These are phyloP conservation scores for Oncorhynchus tshawytscha DNA, from an alignment of 2,113 vertebrate genomes.

Conservation along the genomic window DNA sequence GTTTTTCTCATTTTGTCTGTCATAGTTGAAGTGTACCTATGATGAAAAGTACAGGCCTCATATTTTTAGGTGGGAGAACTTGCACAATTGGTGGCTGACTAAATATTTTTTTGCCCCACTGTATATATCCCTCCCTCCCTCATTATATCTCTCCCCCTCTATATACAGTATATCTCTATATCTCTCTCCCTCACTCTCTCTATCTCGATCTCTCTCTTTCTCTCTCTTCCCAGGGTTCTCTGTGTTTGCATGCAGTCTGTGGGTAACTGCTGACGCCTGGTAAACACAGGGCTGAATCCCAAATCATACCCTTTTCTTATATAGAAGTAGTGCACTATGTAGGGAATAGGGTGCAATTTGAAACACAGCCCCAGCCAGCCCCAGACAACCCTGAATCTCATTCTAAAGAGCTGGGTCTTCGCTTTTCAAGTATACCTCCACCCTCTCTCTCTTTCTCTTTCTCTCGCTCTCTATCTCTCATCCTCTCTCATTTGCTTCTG, in stretches of 20 bases:
- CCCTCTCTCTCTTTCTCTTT: background rate
- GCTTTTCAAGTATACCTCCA: constrained; percentile 5
- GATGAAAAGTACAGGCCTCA: no score
- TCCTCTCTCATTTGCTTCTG: background rate
- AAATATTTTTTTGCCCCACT: no score
- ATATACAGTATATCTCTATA: constrained; percentile 16
- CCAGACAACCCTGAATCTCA: background rate
- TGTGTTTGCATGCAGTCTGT: background rate
- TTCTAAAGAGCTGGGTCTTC: constrained; percentile 1
- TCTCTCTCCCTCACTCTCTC: background rate
- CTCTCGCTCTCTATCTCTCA: background rate
- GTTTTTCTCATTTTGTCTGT: no score
- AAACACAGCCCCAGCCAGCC: no score
- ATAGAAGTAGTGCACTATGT: no score
- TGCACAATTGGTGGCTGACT: no score
- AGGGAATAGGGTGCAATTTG: no score
- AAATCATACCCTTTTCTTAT: no score
- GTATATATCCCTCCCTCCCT: no score
- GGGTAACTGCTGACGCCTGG: constrained; percentile 24
- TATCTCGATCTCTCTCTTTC: background rate
- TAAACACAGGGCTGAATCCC: background rate
- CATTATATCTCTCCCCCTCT: background rate
- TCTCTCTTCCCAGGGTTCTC: background rate
- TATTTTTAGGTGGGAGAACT: no score
- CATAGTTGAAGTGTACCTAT: no score